Evolutionary conservation across 1,140 invertebrate genomes (phyloP).

Genomic region (Drosophila asahinai): DNA sequence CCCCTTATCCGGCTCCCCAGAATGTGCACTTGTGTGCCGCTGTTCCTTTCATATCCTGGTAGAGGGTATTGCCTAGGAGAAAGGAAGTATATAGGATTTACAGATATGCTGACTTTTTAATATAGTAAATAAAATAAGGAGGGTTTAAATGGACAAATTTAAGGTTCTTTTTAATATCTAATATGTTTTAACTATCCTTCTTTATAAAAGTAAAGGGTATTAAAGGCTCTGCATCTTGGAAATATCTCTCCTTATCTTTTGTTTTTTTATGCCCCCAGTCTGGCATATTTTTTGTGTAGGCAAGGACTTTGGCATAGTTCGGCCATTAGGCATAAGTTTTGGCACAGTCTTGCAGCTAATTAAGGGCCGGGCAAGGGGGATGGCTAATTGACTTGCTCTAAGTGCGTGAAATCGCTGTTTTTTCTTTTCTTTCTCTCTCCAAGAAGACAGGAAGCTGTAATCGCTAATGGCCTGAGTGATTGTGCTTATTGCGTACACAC

Average conservation of each 20-base stretch:
- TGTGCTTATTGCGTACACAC: conserved; percentile 4
- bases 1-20: background rate
- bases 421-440: background rate
- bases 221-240: background rate
- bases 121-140: background rate
- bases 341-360: conserved; percentile 17
- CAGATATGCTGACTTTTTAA: background rate
- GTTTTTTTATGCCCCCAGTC: background rate
- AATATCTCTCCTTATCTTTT: background rate
- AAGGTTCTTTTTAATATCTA: background rate
- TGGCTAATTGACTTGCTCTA: conserved; percentile 30
- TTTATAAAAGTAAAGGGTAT: background rate
- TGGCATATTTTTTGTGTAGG: background rate
- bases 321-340: conserved; percentile 19
- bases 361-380: background rate
- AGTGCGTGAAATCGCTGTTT: conserved; percentile 21
- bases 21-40: conserved; percentile 10
- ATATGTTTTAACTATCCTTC: too few relatives aligned
- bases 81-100: background rate
- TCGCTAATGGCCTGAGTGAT: conserved; percentile 12
- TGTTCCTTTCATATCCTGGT: background rate
- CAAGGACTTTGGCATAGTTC: conserved; percentile 28
- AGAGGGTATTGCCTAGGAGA: background rate
- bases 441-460: background rate
- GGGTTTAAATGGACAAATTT: background rate